A percentile compares a stretch with the other conserved stretches of the same genome.
These are phyloP conservation scores for Chroicocephalus ridibundus DNA, from an alignment of 2,113 vertebrate species.

Conservation along the genomic window DNA sequence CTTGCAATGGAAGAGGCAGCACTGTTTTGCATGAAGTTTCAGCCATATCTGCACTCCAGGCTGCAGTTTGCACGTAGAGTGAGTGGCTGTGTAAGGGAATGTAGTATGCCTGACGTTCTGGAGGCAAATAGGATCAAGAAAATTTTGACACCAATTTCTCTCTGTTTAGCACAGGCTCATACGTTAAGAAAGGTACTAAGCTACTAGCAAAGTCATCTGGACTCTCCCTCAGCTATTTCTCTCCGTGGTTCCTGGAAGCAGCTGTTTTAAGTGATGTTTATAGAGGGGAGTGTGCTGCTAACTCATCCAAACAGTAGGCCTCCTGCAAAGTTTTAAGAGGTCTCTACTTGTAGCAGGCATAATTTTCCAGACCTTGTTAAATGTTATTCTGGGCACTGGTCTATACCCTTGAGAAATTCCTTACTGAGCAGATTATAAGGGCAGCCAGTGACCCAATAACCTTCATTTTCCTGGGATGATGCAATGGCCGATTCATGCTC, in stretches of 20 bases:
- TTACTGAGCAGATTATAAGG: constrained; percentile 5
- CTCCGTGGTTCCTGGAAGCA: not conserved
- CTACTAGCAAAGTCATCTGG: not conserved
- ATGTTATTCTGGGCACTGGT: constrained; percentile 17
- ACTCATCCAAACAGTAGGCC: not conserved
- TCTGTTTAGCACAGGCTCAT: not conserved
- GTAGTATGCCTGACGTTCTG: not conserved
- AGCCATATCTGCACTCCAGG: not conserved
- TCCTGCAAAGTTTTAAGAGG: not conserved
- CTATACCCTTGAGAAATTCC: constrained; percentile 13
- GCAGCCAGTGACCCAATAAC: constrained; percentile 35
- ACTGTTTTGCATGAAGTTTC: not conserved
- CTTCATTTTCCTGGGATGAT: constrained; percentile 44
- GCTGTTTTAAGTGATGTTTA: not conserved
- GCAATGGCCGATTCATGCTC: not conserved
- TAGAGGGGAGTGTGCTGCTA: not conserved
- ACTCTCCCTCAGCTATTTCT: not conserved
- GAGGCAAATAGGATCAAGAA: not conserved
- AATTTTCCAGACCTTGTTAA: constrained; percentile 15
- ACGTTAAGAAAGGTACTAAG: not conserved
- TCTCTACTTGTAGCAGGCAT: not conserved
- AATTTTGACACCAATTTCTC: not conserved
- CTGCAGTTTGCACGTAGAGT: not conserved
- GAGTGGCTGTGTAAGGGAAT: not conserved
- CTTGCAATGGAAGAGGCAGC: not conserved